A percentile compares a stretch with the other conserved stretches of the same genome.
Evolutionary conservation across 2,888 invertebrate genomes (phyloP).

Genomic region (Helicoverpa assulta): DNA sequence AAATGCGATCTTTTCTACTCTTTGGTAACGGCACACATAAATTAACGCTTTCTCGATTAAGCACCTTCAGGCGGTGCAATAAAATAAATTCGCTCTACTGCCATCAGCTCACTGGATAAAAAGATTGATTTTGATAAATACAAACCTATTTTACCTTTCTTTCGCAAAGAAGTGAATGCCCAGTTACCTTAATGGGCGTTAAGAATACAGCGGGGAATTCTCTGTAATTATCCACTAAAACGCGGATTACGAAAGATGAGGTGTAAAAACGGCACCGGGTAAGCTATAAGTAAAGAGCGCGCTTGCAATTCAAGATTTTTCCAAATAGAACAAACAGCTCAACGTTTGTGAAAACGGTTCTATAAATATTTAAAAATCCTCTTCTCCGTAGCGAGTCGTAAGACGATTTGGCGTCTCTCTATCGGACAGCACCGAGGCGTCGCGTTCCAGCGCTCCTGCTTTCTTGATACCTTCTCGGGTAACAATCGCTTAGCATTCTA

Average conservation of each 20-base stretch:
- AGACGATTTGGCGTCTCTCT: slow-evolving; percentile 67
- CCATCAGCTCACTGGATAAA: slow-evolving; percentile 53
- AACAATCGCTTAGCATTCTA: slow-evolving; percentile 34
- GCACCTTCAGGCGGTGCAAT: slow-evolving; percentile 69
- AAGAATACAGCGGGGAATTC: slow-evolving; percentile 10
- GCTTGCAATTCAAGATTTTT: slow-evolving; percentile 64
- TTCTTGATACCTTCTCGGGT: slow-evolving; percentile 19
- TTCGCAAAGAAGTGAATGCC: neutral
- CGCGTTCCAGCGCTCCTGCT: slow-evolving; percentile 13
- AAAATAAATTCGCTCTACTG: slow-evolving; percentile 74
- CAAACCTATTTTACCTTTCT: neutral
- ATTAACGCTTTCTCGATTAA: slow-evolving; percentile 73
- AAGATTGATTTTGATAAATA: slow-evolving; percentile 65
- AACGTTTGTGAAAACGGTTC: slow-evolving; percentile 69
- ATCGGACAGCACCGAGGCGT: slow-evolving; percentile 36
- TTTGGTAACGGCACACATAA: slow-evolving; percentile 63
- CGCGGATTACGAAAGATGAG: slow-evolving; percentile 23
- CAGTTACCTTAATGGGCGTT: slow-evolving; percentile 15
- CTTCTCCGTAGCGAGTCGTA: slow-evolving; percentile 59
- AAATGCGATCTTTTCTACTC: slow-evolving; percentile 50
- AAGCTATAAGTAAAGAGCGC: slow-evolving; percentile 46
- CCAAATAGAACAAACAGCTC: slow-evolving; percentile 66
- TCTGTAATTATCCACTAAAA: slow-evolving; percentile 18
- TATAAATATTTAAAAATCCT: slow-evolving; percentile 75
- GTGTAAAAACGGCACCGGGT: slow-evolving; percentile 23